Base-by-base conservation (phyloP, 2,113 vertebrate genomes). In the Stigmatopora argus region DNA sequence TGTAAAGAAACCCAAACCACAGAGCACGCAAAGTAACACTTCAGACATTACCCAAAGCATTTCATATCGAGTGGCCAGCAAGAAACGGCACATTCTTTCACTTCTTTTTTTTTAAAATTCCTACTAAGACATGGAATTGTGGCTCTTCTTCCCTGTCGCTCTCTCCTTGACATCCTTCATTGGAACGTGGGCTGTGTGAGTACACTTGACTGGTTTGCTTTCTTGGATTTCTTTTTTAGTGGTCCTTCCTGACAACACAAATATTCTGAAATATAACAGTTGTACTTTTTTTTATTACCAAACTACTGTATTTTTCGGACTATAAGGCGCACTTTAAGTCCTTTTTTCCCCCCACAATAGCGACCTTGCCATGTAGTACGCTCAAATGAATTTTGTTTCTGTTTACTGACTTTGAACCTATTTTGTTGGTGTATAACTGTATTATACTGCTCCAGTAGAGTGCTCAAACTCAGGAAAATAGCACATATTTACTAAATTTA, bases 131-230 rank as follows among this genome's bases (percentile, higher is more conserved):
- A 92, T 91, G 89, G 75, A 71, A 12, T n/a, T 87, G 56, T 92
- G 91, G 91, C 81, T 85, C 66, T 34, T 91, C 45, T 68, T 92
- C 51, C 91, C 91, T 41, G 77, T 92, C 53, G 31, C 66, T 8
- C 83, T 92, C 45, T 81, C 86, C 11, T 65, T 86, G 55, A 69
- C 91, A 45, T 91, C 90, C 35, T 82, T 91, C 67, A 35, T 90
- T 57, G 91, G 91, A 46, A 90, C 89, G 17, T 92, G 91, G 91
- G 70, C 58, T 51, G 83, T 91, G 91, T 92, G 88, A 92, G 91
- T 90, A 71, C n/a, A 45, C 38, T 13, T 41, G 1, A 38, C 18
- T 18, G 23, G 23, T 17, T 6, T 4, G 13, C 23, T 14, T 56
- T 6, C 23, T 31, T 15, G 15, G 26, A 56, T 26, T 14, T 14